Base-by-base conservation (phyloP, 1,140 invertebrate genomes). In the Diachasma alloeum region DNA sequence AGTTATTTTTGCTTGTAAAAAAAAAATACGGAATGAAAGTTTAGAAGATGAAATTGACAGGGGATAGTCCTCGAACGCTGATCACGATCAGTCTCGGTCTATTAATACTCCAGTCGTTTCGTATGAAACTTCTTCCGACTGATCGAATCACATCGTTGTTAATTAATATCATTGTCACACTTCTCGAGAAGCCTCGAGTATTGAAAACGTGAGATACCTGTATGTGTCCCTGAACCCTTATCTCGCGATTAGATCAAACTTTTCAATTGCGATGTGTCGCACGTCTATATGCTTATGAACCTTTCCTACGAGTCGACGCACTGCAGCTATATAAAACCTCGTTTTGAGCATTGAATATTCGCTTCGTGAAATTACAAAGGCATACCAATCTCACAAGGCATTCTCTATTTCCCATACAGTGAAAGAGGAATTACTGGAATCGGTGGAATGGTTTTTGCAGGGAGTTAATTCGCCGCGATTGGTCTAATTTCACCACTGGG, bases 201-300 rank as follows among this genome's bases (percentile, higher is more conserved):
- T 63, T 39, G 69, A 72, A 68, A 68, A 79, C 75, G 78, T 79
- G 73, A 77, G 78, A 79, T 79, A 77, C 44, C 72, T 67, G 24
- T 73, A 48, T 13, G 69, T 68, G 73, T 77, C 73, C 56, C 69
- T 75, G 74, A 78, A 75, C 77, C 46, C 77, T 78, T 75, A 78
- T 78, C 74, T 37, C 11, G 48, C 74, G 77, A 78, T 78, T 78
- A 78, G 77, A 78, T 78, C 69, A 46, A 36, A 63, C 37, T 78
- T 8, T 73, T 19, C 81, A 84, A 84, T 87, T 85, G 83, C 82
- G 82, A 87, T 87, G 86, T 86, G 79, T 82, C 81, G 80, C 86
- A 85, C 86, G 86, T 87, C 83, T 80, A 72, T 71, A 44, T 74
- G 42, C 63, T 8, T 66, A 44, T 66, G 19, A 15, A 36, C n/a